These are phyloP conservation scores for Alligator sinensis DNA, from an alignment of 2,113 vertebrate genomes.

Conservation along the genomic window DNA sequence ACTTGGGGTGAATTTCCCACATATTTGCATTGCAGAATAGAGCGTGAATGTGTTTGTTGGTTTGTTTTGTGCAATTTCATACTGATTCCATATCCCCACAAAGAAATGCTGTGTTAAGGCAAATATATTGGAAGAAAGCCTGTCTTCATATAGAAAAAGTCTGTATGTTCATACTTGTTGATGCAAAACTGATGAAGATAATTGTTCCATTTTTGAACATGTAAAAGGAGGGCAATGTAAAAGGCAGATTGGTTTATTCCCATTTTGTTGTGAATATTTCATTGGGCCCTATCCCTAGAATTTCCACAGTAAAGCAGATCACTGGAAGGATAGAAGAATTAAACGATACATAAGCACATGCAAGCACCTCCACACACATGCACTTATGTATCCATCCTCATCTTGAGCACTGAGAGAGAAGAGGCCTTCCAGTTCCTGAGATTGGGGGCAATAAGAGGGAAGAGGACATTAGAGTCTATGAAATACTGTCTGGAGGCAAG, in stretches of 20 bases:
- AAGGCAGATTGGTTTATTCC: too few species aligned
- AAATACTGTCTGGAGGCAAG: neutral
- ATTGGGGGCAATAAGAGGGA: neutral
- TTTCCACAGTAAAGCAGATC: neutral
- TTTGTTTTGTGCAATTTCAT: neutral
- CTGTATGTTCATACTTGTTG: neutral
- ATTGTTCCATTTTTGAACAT: neutral
- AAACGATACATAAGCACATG: neutral
- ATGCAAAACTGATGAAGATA: neutral
- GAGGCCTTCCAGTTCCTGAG: neutral
- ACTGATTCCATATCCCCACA: accelerated
- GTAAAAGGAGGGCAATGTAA: neutral
- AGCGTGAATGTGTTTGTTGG: accelerated
- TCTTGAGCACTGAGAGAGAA: neutral
- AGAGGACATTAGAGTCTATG: neutral
- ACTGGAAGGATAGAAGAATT: neutral
- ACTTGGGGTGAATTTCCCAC: accelerated
- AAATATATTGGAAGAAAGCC: neutral
- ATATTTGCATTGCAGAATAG: neutral
- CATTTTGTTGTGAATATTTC: neutral
- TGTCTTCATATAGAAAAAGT: neutral
- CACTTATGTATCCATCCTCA: neutral
- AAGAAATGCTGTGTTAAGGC: accelerated
- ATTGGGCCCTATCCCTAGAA: neutral
- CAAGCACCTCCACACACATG: accelerated